Base-by-base conservation (phyloP, 2,888 invertebrate species). In the Brenthis hecate region DNA sequence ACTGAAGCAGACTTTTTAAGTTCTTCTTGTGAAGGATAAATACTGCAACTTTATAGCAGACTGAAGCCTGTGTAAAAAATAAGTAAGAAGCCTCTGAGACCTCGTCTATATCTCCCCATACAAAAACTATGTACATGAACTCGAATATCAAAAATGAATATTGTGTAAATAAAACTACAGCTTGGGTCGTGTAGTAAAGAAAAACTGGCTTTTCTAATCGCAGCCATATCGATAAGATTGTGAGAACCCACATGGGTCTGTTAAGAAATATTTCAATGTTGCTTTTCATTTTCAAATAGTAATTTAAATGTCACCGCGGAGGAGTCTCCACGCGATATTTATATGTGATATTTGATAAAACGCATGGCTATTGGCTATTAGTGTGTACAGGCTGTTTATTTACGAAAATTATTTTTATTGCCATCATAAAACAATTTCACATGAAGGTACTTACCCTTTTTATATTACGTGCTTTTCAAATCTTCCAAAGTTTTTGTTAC, bases 71-170 rank as follows among this genome's bases (percentile, higher is more conserved):
- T 0, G 92, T 89, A 71, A 91, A 91, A 0, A 91, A 75, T 64
- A 92, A 73, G 65, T 86, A 88, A 0, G 88, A 88, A 0, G 87
- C 88, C 66, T 90, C 88, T 0, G 89, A 87, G 0, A 90, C 85
- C 3, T 82, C 85, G 4, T 85, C 85, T 0, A 91, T 75, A 58
- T 91, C 87, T 0, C 91, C 91, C 87, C 88, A 88, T 0, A 89
- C 89, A 0, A 79, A 70, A 0, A 72, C 78, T 65, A 91, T 84
- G 70, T 91, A 89, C 58, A 88, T 80, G 1, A 91, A 76, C 70
- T 90, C 90, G 43, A 89, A 87, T 3, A 89, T 16, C 1, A 88
- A 76, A 62, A 89, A 91, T 0, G 82, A 82, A 55, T 84, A 89
- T 56, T 90, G 88, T 0, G 85, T 81, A 3, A 81, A 68, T 78